Conservation (phyloP, 2,888 invertebrate species). For the Drosophila anceps region DNA sequence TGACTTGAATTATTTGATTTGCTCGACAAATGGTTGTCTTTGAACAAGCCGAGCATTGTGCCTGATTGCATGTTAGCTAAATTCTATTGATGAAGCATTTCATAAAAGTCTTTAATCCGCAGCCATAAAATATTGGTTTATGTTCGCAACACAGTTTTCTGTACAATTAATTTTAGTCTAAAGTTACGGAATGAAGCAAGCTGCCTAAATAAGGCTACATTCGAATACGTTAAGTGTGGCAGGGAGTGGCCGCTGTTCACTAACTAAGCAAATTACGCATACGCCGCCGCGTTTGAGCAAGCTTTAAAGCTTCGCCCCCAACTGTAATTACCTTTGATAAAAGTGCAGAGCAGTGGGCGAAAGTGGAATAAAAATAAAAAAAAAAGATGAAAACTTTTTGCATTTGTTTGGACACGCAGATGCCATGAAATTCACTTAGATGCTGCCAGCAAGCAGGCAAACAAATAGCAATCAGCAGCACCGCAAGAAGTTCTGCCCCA, state of each 20-base stretch:
- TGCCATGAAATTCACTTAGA: constrained; percentile 34
- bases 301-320: constrained; percentile 26
- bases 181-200: constrained; percentile 28
- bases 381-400: constrained; percentile 12
- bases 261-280: constrained; percentile 53
- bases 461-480: constrained; percentile 57
- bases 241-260: constrained; percentile 12
- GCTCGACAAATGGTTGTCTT: too few relatives aligned
- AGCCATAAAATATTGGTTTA: constrained; percentile 7
- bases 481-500: constrained; percentile 41
- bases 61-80: neutral
- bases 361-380: neutral
- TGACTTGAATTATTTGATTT: too few relatives aligned
- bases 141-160: too few relatives aligned
- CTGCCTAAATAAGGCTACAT: constrained; percentile 19
- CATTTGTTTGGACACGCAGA: constrained; percentile 32
- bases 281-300: constrained; percentile 41
- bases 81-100: neutral
- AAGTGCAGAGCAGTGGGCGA: constrained; percentile 30
- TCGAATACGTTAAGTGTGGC: neutral
- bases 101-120: neutral
- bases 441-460: constrained; percentile 36
- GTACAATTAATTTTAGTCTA: constrained; percentile 24
- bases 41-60: too few relatives aligned
- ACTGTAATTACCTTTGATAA: constrained; percentile 50